Conservation (phyloP, 2,888 invertebrate species). For the Stenurella melanura region DNA sequence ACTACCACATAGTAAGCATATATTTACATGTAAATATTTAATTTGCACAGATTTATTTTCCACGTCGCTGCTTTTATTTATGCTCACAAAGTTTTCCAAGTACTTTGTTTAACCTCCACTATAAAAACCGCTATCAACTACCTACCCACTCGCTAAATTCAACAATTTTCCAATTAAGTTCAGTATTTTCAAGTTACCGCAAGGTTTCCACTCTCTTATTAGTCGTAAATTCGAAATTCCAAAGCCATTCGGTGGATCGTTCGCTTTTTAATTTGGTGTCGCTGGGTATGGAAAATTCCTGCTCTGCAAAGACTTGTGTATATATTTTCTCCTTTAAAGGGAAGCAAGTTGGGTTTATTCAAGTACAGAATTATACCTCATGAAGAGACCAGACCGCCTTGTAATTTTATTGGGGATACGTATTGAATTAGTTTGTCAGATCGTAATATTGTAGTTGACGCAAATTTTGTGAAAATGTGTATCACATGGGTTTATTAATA, state of each 20-base stretch:
- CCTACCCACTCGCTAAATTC: constrained; percentile 1
- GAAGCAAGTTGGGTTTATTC: not conserved
- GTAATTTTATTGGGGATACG: too few relatives aligned
- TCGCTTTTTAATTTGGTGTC: constrained; percentile 30
- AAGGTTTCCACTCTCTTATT: constrained; percentile 23
- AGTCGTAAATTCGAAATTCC: constrained; percentile 15
- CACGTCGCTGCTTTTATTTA: not conserved
- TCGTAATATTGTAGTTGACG: too few relatives aligned
- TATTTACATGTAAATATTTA: not conserved
- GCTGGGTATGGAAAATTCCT: constrained; percentile 2
- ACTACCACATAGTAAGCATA: not conserved
- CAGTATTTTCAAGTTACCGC: constrained; percentile 1
- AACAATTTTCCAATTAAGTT: constrained; percentile 21
- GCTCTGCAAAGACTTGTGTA: not conserved
- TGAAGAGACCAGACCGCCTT: not conserved
- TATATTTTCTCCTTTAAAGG: constrained; percentile 5
- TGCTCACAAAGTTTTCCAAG: not conserved
- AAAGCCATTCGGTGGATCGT: constrained; percentile 4
- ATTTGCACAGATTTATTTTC: not conserved
- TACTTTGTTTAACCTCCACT: not conserved
- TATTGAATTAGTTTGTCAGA: too few relatives aligned
- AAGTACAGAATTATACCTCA: not conserved
- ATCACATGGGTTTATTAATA: too few relatives aligned
- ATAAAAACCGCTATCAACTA: not conserved
- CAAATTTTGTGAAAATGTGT: too few relatives aligned